Evolutionary conservation across 2,113 vertebrate species (phyloP).

Genomic region (Gallinago undulata): DNA sequence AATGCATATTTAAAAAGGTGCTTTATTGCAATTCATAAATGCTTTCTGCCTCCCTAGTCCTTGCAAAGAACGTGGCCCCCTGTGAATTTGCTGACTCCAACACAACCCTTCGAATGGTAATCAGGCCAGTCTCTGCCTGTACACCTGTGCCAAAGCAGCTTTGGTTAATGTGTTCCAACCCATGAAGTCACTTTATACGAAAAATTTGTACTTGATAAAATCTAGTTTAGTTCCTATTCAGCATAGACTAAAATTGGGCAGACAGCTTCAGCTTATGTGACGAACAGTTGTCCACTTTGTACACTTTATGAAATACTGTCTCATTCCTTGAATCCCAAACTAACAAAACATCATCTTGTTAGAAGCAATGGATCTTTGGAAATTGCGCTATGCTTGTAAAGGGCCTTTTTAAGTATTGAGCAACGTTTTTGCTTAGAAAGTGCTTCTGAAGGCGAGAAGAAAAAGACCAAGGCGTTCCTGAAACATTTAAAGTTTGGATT

Average conservation of each 20-base stretch:
- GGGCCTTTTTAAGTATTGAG: neutral
- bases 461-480: neutral
- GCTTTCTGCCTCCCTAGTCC: neutral
- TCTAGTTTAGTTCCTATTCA: neutral
- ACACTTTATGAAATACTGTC: neutral
- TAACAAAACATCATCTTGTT: neutral
- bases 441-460: neutral
- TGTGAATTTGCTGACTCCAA: neutral
- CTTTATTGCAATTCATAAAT: neutral
- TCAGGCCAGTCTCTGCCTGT: neutral
- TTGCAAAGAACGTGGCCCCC: neutral
- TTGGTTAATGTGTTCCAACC: neutral
- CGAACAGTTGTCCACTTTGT: neutral
- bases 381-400: neutral
- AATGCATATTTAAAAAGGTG: neutral
- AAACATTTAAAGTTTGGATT: conserved; percentile 34
- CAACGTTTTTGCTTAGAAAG: neutral
- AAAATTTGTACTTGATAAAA: neutral
- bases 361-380: neutral
- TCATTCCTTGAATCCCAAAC: neutral
- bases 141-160: neutral
- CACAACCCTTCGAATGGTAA: neutral
- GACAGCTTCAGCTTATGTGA: neutral
- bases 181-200: neutral
- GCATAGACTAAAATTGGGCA: neutral